Base-by-base conservation (phyloP, 2,888 invertebrate genomes). In the Argyresthia albistria region DNA sequence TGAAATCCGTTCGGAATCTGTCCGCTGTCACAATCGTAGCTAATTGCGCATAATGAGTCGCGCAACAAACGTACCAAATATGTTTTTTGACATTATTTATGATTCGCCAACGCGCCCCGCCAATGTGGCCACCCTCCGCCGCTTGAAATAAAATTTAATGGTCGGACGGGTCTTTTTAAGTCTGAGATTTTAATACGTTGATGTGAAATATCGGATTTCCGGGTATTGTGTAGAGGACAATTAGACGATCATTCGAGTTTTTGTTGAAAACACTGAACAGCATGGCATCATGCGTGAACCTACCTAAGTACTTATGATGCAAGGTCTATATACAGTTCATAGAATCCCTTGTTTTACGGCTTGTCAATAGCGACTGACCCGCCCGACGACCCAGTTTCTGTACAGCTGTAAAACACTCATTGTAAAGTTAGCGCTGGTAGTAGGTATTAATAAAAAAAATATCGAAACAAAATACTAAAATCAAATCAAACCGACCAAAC, bases 41-140 rank as follows among this genome's bases (percentile, higher is more conserved):
- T 87, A 86, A 87, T 87, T 87, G 86, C 84, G 83, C 84, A 84
- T 87, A 87, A 87, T 87, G 86, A 86, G 84, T 64, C 60, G 62
- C 69, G 72, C 77, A 79, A 80, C 78, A 78, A 73, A 76, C 69
- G 25, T 25, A 25, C 25, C 78, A 80, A 84, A 82, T 86, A 80
- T 78, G 84, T 79, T 87, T 84, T 86, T 81, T 77, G 69, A 69
- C 60, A 80, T 83, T 84, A 86, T 86, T 83, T 86, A 82, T 82
- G 76, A 76, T 65, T 60, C 60, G 68, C 66, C 65, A 73, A 72
- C 76, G 74, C 73, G 25, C 79, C 80, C 79, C 66, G 68, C 66
- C 68, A 64, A 63, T 73, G 70, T 64, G 64, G 69, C 71, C 74
- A 76, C 80, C 84, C 86, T 74, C 68, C 69, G 56, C 60, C 8